Percentiles rank a stretch among this genome's conserved stretches.
These are phyloP conservation scores for Ginglymostoma cirratum DNA, from an alignment of 2,113 vertebrate species.

Conservation along the genomic window DNA sequence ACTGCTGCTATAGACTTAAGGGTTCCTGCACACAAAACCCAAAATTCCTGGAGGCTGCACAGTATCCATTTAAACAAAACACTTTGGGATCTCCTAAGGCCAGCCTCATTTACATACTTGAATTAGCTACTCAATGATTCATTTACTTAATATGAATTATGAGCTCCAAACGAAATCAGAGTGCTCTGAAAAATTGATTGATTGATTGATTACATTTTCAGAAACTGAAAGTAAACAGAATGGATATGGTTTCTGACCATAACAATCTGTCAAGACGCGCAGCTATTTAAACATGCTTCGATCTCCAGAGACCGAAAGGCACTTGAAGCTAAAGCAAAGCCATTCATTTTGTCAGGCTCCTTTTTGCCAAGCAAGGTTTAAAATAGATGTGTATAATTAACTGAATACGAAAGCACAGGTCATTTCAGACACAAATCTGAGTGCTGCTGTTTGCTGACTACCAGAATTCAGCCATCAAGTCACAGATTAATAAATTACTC, in stretches of 20 bases:
- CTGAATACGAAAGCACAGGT: constrained; percentile 9
- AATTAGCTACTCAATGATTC: neutral
- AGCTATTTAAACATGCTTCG: constrained; percentile 1
- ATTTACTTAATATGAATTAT: constrained; percentile 8
- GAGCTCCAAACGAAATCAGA: constrained; percentile 2
- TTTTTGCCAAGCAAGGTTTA: constrained; percentile 9
- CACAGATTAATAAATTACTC: constrained; percentile 17
- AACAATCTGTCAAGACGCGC: constrained; percentile 10
- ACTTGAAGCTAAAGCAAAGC: constrained; percentile 19
- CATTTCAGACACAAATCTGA: neutral
- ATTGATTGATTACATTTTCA: constrained; percentile 5
- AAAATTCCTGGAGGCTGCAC: neutral
- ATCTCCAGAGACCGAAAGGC: neutral
- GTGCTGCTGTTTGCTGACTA: constrained; percentile 10
- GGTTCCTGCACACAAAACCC: neutral
- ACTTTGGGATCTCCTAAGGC: neutral
- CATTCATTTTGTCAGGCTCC: constrained; percentile 14
- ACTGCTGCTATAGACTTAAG: neutral
- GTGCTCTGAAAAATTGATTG: constrained; percentile 13
- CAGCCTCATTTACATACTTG: too few relatives aligned
- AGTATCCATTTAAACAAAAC: neutral
- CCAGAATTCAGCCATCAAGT: neutral
- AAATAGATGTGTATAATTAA: constrained; percentile 33
- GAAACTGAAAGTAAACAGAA: neutral
- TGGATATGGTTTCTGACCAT: constrained; percentile 19